phyloP scores from a whole-genome alignment of 2,888 invertebrate species.

The Eupithecia centaureata region DNA sequence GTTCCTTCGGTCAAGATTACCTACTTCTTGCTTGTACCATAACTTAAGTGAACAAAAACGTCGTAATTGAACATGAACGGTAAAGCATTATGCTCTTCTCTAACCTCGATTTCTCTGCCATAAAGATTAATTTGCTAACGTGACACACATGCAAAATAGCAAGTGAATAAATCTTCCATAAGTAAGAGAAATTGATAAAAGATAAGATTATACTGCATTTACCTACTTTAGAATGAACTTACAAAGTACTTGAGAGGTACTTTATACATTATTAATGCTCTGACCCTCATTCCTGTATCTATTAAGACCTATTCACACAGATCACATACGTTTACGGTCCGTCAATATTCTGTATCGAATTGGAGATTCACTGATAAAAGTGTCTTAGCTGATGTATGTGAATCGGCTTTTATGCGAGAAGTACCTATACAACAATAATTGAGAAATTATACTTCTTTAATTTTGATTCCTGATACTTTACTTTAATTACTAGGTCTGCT shows the following conservation, averaged over 20 bases:
- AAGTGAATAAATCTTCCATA: constrained; percentile 14
- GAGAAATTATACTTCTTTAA: background rate
- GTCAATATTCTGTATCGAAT: too few relatives aligned
- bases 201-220: constrained; percentile 24
- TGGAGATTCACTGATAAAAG: too few relatives aligned
- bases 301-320: too few relatives aligned
- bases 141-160: constrained; percentile 27
- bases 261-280: constrained; percentile 17
- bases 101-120: constrained; percentile 29
- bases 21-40: background rate
- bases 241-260: constrained; percentile 2
- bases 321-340: too few relatives aligned
- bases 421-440: too few relatives aligned
- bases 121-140: constrained; percentile 27
- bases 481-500: constrained; percentile 2
- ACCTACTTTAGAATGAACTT: constrained; percentile 17
- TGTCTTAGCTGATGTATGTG: too few relatives aligned
- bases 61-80: constrained; percentile 16
- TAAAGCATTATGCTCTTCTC: constrained; percentile 14
- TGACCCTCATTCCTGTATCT: constrained; percentile 13
- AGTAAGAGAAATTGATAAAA: constrained; percentile 33
- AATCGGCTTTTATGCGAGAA: too few relatives aligned
- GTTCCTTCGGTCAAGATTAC: background rate
- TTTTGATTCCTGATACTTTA: background rate
- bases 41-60: constrained; percentile 8